Evolutionary conservation across 2,888 invertebrate species (phyloP).

Genomic region (Chrysodeixis includens): DNA sequence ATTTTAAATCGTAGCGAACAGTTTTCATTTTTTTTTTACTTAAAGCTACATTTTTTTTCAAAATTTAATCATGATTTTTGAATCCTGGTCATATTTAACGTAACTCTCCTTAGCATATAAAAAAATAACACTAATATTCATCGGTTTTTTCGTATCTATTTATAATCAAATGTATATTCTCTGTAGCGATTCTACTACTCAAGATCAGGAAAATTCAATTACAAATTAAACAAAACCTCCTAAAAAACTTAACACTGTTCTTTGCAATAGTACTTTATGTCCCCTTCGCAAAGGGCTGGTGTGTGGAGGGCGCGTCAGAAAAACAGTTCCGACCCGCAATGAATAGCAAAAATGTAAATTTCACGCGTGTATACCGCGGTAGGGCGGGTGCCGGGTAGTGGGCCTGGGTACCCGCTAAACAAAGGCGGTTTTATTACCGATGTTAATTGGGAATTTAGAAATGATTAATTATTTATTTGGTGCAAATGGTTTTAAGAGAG

Average conservation of each 20-base stretch:
- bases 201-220: background rate
- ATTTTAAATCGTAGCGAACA: no score
- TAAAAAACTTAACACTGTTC: conserved; percentile 46
- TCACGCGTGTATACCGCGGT: conserved; percentile 78
- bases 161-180: no score
- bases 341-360: conserved; percentile 88
- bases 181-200: background rate
- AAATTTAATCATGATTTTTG: no score
- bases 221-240: background rate
- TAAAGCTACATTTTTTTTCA: no score
- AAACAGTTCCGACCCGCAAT: conserved; percentile 83
- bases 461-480: background rate
- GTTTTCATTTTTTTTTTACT: no score
- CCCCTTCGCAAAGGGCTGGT: conserved; percentile 68
- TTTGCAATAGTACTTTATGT: conserved; percentile 47
- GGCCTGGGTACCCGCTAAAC: conserved; percentile 46
- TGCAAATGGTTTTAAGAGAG: background rate
- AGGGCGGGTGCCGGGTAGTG: conserved; percentile 56
- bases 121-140: no score
- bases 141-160: no score
- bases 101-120: no score
- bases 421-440: conserved; percentile 28
- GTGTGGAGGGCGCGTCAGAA: conserved; percentile 77
- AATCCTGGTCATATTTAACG: no score
- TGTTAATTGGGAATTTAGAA: conserved; percentile 1